These are phyloP conservation scores for Watersipora subatra DNA, from an alignment of 1,140 invertebrate genomes.

Conservation along the genomic window DNA sequence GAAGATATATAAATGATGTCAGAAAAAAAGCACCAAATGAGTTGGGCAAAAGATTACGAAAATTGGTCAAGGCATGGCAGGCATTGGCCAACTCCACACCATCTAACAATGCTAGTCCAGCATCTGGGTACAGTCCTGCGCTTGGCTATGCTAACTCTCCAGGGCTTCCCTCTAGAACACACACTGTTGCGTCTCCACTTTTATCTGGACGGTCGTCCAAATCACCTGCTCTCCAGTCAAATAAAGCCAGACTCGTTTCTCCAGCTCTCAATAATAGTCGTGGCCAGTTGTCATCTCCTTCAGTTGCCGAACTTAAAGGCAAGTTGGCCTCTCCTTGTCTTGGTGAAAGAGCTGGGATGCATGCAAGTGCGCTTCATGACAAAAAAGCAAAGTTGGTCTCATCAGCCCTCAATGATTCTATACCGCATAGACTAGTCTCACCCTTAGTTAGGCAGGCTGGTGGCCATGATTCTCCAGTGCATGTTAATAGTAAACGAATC, in stretches of 20 bases:
- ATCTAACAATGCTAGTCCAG: neutral
- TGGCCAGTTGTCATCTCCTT: no score
- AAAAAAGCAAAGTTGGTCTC: neutral
- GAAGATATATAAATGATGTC: slow-evolving; percentile 82
- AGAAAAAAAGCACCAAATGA: slow-evolving; percentile 65
- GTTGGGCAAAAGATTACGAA: slow-evolving; percentile 72
- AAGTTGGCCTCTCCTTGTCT: no score
- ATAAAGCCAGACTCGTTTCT: neutral
- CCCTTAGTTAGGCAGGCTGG: neutral
- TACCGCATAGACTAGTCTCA: neutral
- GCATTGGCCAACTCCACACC: slow-evolving; percentile 50
- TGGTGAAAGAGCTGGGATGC: no score
- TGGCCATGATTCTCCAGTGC: neutral
- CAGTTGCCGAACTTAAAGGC: no score
- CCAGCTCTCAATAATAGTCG: neutral
- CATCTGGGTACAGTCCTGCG: neutral
- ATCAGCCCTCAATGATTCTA: neutral
- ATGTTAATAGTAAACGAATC: neutral
- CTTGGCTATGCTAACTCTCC: neutral
- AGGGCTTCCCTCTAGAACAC: no score
- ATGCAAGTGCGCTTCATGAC: neutral
- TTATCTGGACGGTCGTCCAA: no score
- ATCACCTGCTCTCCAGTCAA: neutral
- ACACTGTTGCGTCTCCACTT: no score
- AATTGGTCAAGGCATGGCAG: slow-evolving; percentile 77